phyloP scores from a whole-genome alignment of 2,113 vertebrate species.

The Tragelaphus scriptus region DNA sequence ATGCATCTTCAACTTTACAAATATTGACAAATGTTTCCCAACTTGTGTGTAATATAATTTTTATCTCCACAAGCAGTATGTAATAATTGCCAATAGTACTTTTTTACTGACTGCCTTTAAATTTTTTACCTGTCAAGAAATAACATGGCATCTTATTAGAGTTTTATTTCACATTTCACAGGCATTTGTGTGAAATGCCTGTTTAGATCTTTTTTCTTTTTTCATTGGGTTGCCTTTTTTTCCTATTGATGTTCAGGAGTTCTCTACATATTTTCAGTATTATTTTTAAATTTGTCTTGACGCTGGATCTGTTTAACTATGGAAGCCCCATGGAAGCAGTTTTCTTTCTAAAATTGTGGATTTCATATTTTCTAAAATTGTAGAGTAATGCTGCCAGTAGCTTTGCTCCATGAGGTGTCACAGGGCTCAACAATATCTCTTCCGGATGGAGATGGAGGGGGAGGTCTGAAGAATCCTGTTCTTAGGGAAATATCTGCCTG shows the following conservation, averaged over 20 bases:
- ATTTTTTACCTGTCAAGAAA: neutral
- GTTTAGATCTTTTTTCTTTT: neutral
- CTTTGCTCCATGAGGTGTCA: neutral
- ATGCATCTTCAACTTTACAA: neutral
- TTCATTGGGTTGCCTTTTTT: neutral
- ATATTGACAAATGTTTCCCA: neutral
- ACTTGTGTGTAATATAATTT: neutral
- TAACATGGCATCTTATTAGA: neutral
- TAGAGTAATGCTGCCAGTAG: neutral
- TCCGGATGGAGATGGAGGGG: neutral
- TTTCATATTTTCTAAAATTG: neutral
- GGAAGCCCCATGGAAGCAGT: neutral
- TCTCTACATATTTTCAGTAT: neutral
- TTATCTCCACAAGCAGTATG: neutral
- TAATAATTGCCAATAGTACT: neutral
- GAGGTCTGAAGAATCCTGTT: neutral
- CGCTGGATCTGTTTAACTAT: neutral
- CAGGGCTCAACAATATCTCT: neutral
- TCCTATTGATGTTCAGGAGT: neutral
- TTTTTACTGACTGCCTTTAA: neutral
- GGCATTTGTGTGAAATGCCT: neutral
- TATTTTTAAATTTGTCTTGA: neutral
- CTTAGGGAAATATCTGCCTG: neutral
- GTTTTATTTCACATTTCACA: slow-evolving; percentile 10
- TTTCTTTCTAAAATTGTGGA: neutral